Evolutionary conservation across 92 coral and sea anemone genomes (phyloP).

Genomic region (Hydrozoanthus gracilis): DNA sequence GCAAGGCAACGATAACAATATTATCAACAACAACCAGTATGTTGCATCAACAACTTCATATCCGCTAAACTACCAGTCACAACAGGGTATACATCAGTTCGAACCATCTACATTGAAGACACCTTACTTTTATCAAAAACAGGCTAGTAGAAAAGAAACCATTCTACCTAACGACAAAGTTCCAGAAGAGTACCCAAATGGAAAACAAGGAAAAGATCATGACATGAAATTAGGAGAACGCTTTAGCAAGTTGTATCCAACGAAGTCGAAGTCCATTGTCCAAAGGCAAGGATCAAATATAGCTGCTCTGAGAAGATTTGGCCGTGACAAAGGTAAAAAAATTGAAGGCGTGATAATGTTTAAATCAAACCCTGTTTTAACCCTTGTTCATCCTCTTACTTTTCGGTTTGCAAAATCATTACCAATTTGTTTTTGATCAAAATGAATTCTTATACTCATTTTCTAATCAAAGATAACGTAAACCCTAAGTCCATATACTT

Average conservation of each 20-base stretch:
- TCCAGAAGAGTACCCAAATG: neutral
- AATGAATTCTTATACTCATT: too few species aligned
- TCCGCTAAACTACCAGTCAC: neutral
- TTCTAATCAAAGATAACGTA: too few species aligned
- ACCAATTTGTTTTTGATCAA: too few species aligned
- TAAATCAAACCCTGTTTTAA: neutral
- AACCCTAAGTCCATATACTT: too few species aligned
- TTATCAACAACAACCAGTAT: neutral
- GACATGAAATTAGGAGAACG: constrained; percentile 60
- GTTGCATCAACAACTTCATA: neutral
- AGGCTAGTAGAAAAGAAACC: constrained; percentile 14
- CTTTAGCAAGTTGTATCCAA: constrained; percentile 61
- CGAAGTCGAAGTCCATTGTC: constrained; percentile 57
- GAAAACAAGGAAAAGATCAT: neutral
- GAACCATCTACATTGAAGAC: neutral
- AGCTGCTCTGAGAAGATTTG: constrained; percentile 14
- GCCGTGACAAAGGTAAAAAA: constrained; percentile 3
- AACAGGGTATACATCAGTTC: neutral
- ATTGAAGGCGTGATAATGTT: neutral
- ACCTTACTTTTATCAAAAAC: neutral
- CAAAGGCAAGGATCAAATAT: neutral
- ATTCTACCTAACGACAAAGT: neutral
- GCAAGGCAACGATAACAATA: neutral
- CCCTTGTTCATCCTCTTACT: neutral
- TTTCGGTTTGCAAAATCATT: too few species aligned